Conservation (phyloP, 2,113 vertebrate genomes). For the Miniopterus natalensis region DNA sequence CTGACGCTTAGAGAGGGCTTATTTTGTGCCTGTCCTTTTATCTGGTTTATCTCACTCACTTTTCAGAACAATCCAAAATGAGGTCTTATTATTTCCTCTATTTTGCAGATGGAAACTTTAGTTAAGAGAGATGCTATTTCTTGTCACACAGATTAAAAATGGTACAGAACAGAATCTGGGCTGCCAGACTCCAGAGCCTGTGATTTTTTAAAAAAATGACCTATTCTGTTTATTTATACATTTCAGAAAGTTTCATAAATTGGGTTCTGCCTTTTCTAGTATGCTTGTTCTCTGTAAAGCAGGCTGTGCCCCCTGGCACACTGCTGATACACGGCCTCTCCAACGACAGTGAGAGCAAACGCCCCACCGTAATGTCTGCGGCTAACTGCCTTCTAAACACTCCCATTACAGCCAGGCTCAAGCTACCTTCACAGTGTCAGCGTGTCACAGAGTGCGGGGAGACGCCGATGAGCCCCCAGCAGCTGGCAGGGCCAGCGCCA, state of each 20-base stretch:
- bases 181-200: neutral
- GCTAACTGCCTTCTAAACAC: neutral
- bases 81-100: neutral
- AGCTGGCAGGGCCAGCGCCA: neutral
- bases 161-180: neutral
- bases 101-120: slow-evolving; percentile 25
- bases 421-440: neutral
- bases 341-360: neutral
- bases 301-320: neutral
- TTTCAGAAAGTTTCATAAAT: neutral
- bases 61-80: slow-evolving; percentile 27
- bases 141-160: neutral
- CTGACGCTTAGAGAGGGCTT: neutral
- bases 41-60: neutral
- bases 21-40: neutral
- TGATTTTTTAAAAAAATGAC: neutral
- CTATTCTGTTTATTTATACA: neutral
- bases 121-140: neutral
- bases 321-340: neutral
- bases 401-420: neutral
- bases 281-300: neutral
- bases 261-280: neutral
- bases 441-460: neutral
- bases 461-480: too few species aligned
- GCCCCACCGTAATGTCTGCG: neutral